These are phyloP conservation scores for Erpornis zantholeuca DNA, from an alignment of 2,113 vertebrate genomes.

Conservation along the genomic window DNA sequence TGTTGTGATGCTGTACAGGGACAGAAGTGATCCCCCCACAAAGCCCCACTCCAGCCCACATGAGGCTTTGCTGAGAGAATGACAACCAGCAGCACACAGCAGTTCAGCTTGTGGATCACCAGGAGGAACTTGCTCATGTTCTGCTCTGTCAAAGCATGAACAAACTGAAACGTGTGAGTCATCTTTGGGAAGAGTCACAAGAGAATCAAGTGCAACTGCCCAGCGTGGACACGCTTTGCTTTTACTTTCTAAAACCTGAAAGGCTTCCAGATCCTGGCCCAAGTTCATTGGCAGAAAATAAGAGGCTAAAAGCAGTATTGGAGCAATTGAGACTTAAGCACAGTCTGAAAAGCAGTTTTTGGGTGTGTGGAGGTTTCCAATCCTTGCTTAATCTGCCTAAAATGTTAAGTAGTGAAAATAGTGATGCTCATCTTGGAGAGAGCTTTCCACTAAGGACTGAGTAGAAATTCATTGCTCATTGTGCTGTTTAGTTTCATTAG, in stretches of 20 bases:
- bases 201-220: neutral
- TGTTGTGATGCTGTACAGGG: neutral
- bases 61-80: neutral
- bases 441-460: neutral
- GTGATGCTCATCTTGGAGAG: neutral
- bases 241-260: neutral
- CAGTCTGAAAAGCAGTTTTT: neutral
- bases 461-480: neutral
- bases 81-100: neutral
- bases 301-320: neutral
- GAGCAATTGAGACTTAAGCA: neutral
- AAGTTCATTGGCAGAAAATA: neutral
- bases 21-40: neutral
- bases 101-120: neutral
- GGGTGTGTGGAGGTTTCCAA: neutral
- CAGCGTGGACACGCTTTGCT: accelerated
- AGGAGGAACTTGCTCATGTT: neutral
- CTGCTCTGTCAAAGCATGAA: neutral
- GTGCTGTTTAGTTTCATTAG: neutral
- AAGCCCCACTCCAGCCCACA: accelerated
- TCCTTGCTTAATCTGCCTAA: neutral
- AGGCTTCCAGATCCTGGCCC: neutral
- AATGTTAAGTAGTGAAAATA: neutral
- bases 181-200: neutral
- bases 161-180: neutral